Percentiles rank a stretch among this genome's conserved stretches.
Conservation (phyloP, 2,113 vertebrate genomes). For the Anolis sagrei region DNA sequence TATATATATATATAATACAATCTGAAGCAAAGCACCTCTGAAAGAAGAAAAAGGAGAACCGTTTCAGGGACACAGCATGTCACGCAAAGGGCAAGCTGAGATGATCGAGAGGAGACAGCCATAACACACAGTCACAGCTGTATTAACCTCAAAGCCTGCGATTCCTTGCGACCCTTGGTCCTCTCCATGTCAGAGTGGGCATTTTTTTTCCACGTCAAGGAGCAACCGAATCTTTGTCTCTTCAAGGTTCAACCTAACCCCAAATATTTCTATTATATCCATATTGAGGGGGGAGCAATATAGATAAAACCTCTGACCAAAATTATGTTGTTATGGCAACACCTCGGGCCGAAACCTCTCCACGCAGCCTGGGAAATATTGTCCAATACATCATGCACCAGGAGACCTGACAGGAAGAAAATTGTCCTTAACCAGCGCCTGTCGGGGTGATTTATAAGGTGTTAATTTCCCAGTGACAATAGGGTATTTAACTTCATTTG, state of each 20-base stretch:
- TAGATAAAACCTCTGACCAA: conserved; percentile 46
- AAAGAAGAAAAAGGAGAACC: neutral
- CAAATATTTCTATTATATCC: conserved; percentile 38
- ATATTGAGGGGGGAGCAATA: conserved; percentile 15
- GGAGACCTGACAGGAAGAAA: conserved; percentile 46
- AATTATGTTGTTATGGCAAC: conserved; percentile 54
- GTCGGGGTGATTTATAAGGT: conserved; percentile 50
- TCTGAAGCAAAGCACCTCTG: neutral
- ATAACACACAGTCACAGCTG: neutral
- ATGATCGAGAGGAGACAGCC: conserved; percentile 15
- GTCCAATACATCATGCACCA: conserved; percentile 45
- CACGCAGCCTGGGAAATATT: conserved; percentile 42
- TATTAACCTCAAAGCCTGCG: conserved; percentile 8
- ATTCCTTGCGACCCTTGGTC: neutral
- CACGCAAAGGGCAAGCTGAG: neutral
- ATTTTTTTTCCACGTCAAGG: neutral
- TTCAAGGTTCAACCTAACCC: conserved; percentile 28
- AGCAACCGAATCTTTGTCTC: neutral
- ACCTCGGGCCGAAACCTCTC: conserved; percentile 31
- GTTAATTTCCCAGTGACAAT: conserved; percentile 42
- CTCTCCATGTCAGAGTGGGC: neutral
- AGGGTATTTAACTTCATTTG: conserved; percentile 52
- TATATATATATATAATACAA: too few species aligned
- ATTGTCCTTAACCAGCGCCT: conserved; percentile 49
- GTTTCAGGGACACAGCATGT: neutral